These are phyloP conservation scores for Leptodactylus fallax DNA, from an alignment of 2,797 vertebrate genomes.

Conservation along the genomic window DNA sequence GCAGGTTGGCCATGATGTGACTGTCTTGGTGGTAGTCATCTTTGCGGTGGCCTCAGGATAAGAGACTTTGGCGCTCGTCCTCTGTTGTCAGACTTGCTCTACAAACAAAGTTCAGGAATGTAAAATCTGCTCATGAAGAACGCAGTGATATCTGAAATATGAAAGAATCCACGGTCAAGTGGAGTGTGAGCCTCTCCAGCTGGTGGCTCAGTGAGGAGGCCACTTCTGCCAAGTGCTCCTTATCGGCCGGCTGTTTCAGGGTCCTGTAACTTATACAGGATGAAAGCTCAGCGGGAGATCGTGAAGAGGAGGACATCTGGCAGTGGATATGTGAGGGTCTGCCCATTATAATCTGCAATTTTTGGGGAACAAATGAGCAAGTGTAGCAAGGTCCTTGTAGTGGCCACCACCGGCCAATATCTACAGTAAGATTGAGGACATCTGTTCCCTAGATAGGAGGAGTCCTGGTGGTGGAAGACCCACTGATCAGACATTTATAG, in stretches of 20 bases:
- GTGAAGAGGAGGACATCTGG: background rate
- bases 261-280: background rate
- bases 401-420: background rate
- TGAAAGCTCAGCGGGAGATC: background rate
- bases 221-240: slow-evolving; percentile 23
- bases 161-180: background rate
- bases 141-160: background rate
- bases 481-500: too few species aligned
- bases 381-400: background rate
- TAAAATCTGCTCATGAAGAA: background rate
- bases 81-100: slow-evolving; percentile 13
- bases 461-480: too few species aligned
- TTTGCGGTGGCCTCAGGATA: background rate
- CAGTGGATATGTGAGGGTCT: background rate
- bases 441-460: too few species aligned
- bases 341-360: background rate
- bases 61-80: background rate
- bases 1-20: background rate
- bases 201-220: background rate
- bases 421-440: too few species aligned
- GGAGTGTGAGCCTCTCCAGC: background rate
- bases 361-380: background rate
- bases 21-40: background rate
- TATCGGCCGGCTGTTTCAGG: background rate
- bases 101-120: slow-evolving; percentile 23